Percentiles rank a stretch among this genome's conserved stretches.
phyloP scores from a whole-genome alignment of 2,888 invertebrate species.

The Amblyjoppa proteus region DNA sequence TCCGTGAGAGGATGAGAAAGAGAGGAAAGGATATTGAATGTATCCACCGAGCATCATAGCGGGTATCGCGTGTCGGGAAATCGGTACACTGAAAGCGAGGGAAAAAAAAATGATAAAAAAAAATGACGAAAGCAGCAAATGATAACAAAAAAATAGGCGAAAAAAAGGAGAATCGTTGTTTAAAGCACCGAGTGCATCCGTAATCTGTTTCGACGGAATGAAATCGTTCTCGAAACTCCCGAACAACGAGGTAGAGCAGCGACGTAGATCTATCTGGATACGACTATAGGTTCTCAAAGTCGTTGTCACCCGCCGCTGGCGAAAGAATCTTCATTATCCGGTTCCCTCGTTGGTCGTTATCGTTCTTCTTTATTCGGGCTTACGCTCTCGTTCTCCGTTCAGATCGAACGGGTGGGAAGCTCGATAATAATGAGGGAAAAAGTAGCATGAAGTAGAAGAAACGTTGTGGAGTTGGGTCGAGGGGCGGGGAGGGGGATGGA shows the following conservation, averaged over 20 bases:
- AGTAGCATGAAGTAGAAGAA: slow-evolving; percentile 55
- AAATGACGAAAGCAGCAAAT: neutral
- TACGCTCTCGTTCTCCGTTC: slow-evolving; percentile 60
- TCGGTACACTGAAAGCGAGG: slow-evolving; percentile 36
- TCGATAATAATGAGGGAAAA: slow-evolving; percentile 69
- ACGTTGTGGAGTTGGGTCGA: neutral
- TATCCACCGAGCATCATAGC: slow-evolving; percentile 4
- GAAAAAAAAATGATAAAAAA: neutral
- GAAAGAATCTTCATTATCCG: slow-evolving; percentile 71
- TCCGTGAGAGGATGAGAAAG: too few species aligned
- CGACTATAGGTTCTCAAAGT: slow-evolving; percentile 63
- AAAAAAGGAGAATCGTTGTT: slow-evolving; percentile 11
- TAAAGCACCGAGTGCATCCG: slow-evolving; percentile 31
- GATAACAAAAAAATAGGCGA: slow-evolving; percentile 3
- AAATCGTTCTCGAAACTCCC: slow-evolving; percentile 39
- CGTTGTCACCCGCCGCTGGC: slow-evolving; percentile 62
- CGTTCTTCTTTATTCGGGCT: slow-evolving; percentile 69
- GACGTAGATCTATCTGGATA: slow-evolving; percentile 32
- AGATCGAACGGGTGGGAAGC: slow-evolving; percentile 60
- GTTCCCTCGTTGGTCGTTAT: slow-evolving; percentile 67
- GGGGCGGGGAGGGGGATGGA: slow-evolving; percentile 11
- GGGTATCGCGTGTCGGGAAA: slow-evolving; percentile 12
- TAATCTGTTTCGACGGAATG: slow-evolving; percentile 40
- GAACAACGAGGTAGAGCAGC: slow-evolving; percentile 17
- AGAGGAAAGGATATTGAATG: slow-evolving; percentile 26